Evolutionary conservation across 2,888 invertebrate species (phyloP).

Genomic region (Orthosia gracilis): DNA sequence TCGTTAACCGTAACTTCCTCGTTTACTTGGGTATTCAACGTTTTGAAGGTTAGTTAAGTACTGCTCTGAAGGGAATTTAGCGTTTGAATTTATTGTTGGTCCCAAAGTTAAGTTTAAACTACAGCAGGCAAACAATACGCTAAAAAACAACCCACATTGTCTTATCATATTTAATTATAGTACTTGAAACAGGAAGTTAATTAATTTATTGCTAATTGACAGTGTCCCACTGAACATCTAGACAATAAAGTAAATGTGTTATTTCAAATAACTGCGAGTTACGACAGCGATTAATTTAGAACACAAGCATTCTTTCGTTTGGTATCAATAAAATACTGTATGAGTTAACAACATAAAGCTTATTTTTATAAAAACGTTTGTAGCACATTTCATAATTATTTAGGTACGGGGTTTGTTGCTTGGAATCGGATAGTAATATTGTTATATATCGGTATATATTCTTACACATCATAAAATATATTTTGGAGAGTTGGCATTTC

Average conservation of each 20-base stretch:
- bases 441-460: slow-evolving; percentile 14
- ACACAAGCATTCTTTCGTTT: slow-evolving; percentile 76
- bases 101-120: slow-evolving; percentile 2
- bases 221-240: slow-evolving; percentile 58
- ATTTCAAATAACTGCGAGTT: slow-evolving; percentile 48
- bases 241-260: slow-evolving; percentile 50
- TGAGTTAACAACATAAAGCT: slow-evolving; percentile 82
- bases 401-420: slow-evolving; percentile 25
- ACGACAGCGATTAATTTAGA: slow-evolving; percentile 62
- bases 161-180: slow-evolving; percentile 61
- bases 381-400: slow-evolving; percentile 51
- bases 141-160: slow-evolving; percentile 63
- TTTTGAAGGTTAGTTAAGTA: slow-evolving; percentile 7
- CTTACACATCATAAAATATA: slow-evolving; percentile 33
- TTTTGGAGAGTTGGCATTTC: slow-evolving; percentile 25
- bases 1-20: slow-evolving; percentile 21
- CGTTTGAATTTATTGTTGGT: background rate
- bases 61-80: background rate
- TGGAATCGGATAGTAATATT: slow-evolving; percentile 28
- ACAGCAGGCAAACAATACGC: slow-evolving; percentile 18
- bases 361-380: slow-evolving; percentile 60
- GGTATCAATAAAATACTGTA: slow-evolving; percentile 71
- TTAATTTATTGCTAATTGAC: slow-evolving; percentile 62
- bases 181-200: slow-evolving; percentile 68
- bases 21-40: slow-evolving; percentile 8